Percentiles rank a stretch among this genome's conserved stretches.
Conservation (phyloP, 2,888 invertebrate genomes). For the Cremastobaeus sp. region DNA sequence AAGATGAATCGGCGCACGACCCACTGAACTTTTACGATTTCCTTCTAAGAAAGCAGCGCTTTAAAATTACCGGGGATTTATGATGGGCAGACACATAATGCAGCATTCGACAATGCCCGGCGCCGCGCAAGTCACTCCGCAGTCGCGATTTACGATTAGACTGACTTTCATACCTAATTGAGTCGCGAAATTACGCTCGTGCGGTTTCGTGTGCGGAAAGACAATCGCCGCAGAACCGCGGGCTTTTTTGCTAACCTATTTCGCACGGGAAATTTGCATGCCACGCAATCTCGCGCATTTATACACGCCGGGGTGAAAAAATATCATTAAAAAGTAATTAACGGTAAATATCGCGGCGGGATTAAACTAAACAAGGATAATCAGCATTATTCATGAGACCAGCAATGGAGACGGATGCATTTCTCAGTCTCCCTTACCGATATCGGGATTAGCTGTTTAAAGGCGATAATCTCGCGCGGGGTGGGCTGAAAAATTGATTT, state of each 20-base stretch:
- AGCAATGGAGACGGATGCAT: not conserved
- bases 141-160: slow-evolving; percentile 30
- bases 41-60: slow-evolving; percentile 38
- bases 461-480: not conserved
- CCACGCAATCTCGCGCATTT: slow-evolving; percentile 19
- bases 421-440: not conserved
- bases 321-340: slow-evolving; percentile 34
- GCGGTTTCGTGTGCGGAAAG: slow-evolving; percentile 20
- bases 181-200: slow-evolving; percentile 25
- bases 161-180: slow-evolving; percentile 37
- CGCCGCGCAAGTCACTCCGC: slow-evolving; percentile 19
- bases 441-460: no score
- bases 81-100: slow-evolving; percentile 21
- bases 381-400: slow-evolving; percentile 22
- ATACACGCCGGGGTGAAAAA: slow-evolving; percentile 8
- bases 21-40: slow-evolving; percentile 55
- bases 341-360: slow-evolving; percentile 25
- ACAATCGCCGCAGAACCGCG: slow-evolving; percentile 22
- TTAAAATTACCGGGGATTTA: slow-evolving; percentile 50
- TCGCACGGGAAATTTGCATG: slow-evolving; percentile 37
- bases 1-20: slow-evolving; percentile 34
- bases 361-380: slow-evolving; percentile 4
- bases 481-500: slow-evolving; percentile 21
- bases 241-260: no score
- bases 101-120: slow-evolving; percentile 21